Percentiles rank a stretch among this genome's conserved stretches.
phyloP scores from a whole-genome alignment of 2,888 invertebrate species.

The Julus scandinavius region DNA sequence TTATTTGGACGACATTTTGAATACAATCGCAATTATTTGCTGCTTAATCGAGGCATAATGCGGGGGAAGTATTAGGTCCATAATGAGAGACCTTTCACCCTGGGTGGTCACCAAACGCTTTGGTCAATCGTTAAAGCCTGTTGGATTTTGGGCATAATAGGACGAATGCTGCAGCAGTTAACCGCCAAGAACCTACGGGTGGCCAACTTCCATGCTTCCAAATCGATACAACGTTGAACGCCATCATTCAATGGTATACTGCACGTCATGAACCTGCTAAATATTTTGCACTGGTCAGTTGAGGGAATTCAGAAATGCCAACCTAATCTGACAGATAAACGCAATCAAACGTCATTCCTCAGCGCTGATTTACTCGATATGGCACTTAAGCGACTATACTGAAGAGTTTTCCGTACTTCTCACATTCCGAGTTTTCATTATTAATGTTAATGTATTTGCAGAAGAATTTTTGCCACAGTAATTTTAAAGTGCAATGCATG shows the following conservation, averaged over 20 bases:
- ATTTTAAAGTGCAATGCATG: no score
- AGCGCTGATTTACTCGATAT: neutral
- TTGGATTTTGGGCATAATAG: neutral
- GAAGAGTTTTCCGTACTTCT: neutral
- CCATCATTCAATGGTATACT: neutral
- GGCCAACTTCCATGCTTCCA: neutral
- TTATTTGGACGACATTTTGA: conserved; percentile 7
- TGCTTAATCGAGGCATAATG: neutral
- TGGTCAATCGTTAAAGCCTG: conserved; percentile 10
- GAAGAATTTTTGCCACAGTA: neutral
- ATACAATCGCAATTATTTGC: conserved; percentile 19
- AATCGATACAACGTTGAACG: neutral
- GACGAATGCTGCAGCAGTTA: conserved; percentile 2
- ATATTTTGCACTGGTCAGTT: neutral
- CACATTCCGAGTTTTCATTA: neutral
- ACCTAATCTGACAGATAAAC: neutral
- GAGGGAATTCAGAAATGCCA: neutral
- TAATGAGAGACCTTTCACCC: neutral
- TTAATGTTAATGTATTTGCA: neutral
- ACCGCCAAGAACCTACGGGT: neutral
- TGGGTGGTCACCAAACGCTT: conserved; percentile 8
- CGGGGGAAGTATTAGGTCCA: neutral
- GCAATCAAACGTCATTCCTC: conserved; percentile 28
- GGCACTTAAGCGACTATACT: no score
- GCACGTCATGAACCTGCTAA: neutral